A percentile compares a stretch with the other conserved stretches of the same genome.
These are phyloP conservation scores for Ganaspis brasiliensis DNA, from an alignment of 2,888 invertebrate genomes.

Conservation along the genomic window DNA sequence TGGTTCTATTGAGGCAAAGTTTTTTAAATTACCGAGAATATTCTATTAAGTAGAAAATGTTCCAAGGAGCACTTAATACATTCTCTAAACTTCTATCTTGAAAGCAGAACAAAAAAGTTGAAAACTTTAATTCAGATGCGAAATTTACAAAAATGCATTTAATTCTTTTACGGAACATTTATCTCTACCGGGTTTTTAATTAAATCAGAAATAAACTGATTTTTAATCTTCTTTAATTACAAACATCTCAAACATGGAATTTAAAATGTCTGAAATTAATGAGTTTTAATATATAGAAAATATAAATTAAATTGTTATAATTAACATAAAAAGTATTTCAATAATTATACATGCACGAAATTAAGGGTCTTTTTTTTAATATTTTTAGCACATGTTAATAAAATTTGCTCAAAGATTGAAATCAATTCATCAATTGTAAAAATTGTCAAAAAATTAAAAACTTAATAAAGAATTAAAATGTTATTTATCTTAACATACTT, in stretches of 20 bases:
- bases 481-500: neutral
- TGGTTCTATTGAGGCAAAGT: neutral
- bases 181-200: neutral
- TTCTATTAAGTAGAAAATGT: slow-evolving; percentile 8
- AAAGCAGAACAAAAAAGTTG: neutral
- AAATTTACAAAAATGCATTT: neutral
- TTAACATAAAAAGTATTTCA: no score
- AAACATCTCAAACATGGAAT: no score
- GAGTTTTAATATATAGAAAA: no score
- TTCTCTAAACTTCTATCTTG: neutral
- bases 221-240: neutral
- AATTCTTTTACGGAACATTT: neutral
- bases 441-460: no score
- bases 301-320: no score
- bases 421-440: no score
- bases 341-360: no score
- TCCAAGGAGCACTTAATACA: neutral
- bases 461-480: no score
- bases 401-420: neutral
- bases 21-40: neutral
- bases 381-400: neutral
- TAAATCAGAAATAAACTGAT: neutral
- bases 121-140: neutral
- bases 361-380: no score
- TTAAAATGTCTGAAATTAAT: no score